phyloP scores from a whole-genome alignment of 2,888 invertebrate species.

The Brenthis ino region DNA sequence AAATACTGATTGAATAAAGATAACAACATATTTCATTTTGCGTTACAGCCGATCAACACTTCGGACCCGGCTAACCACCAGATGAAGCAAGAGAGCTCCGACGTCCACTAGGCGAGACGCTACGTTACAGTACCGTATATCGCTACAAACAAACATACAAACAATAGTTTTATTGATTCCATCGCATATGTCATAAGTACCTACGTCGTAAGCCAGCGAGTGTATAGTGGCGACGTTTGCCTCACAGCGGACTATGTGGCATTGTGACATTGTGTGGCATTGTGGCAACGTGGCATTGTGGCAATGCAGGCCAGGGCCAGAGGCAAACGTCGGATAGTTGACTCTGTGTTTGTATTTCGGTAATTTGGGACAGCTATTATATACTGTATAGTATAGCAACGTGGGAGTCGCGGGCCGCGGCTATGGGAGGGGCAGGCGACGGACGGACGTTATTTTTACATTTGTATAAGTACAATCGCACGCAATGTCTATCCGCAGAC shows the following conservation, averaged over 20 bases:
- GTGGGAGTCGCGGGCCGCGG: conserved; percentile 54
- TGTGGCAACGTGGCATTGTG: neutral
- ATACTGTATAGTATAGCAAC: conserved; percentile 58
- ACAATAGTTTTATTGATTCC: conserved; percentile 76
- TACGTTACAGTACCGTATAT: conserved; percentile 68
- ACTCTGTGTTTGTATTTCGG: conserved; percentile 73
- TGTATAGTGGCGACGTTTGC: conserved; percentile 60
- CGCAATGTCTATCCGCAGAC: too few relatives aligned
- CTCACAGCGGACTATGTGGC: conserved; percentile 44
- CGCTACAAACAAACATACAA: conserved; percentile 53
- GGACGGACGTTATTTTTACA: conserved; percentile 4
- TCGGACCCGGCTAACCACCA: conserved; percentile 92
- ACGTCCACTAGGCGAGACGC: conserved; percentile 86
- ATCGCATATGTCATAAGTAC: conserved; percentile 71
- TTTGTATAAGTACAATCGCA: conserved; percentile 4
- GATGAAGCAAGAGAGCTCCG: conserved; percentile 91
- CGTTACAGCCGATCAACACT: conserved; percentile 89
- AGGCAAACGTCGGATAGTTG: conserved; percentile 60
- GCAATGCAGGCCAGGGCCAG: too few relatives aligned
- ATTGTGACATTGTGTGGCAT: conserved; percentile 32
- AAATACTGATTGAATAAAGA: neutral
- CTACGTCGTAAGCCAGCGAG: conserved; percentile 64
- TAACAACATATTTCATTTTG: neutral
- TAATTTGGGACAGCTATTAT: conserved; percentile 75
- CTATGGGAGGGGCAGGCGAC: conserved; percentile 41